These are phyloP conservation scores for Acanthisitta chloris DNA, from an alignment of 2,113 vertebrate genomes.

Conservation along the genomic window DNA sequence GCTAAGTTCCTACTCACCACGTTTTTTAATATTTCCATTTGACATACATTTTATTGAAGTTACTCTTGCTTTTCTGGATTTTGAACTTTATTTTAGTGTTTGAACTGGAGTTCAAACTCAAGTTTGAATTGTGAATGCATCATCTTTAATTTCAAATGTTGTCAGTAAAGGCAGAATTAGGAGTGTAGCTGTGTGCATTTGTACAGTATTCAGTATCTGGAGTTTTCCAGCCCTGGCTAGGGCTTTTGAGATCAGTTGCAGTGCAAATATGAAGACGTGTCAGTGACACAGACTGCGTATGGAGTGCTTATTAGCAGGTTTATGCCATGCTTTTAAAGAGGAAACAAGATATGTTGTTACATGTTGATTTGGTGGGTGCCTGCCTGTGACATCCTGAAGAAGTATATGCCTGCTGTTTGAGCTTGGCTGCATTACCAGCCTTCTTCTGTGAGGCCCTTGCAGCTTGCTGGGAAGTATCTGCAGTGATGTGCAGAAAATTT, in stretches of 20 bases:
- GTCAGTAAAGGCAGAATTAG: not conserved
- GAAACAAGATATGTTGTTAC: not conserved
- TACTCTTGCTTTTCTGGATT: not conserved
- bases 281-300: not conserved
- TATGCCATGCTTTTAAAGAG: not conserved
- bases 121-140: not conserved
- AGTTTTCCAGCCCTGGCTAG: not conserved
- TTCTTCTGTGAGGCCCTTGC: not conserved
- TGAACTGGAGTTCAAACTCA: not conserved
- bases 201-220: not conserved
- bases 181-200: not conserved
- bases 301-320: not conserved
- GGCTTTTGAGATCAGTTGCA: not conserved
- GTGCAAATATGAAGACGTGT: not conserved
- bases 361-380: not conserved
- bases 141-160: not conserved
- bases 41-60: accelerated
- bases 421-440: not conserved
- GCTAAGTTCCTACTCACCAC: not conserved
- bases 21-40: not conserved
- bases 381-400: not conserved
- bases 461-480: not conserved
- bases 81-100: not conserved
- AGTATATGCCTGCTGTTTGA: not conserved
- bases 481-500: not conserved